A percentile compares a stretch with the other conserved stretches of the same genome.
These are phyloP conservation scores for Bambusicola thoracicus DNA, from an alignment of 2,113 vertebrate species.

Conservation along the genomic window DNA sequence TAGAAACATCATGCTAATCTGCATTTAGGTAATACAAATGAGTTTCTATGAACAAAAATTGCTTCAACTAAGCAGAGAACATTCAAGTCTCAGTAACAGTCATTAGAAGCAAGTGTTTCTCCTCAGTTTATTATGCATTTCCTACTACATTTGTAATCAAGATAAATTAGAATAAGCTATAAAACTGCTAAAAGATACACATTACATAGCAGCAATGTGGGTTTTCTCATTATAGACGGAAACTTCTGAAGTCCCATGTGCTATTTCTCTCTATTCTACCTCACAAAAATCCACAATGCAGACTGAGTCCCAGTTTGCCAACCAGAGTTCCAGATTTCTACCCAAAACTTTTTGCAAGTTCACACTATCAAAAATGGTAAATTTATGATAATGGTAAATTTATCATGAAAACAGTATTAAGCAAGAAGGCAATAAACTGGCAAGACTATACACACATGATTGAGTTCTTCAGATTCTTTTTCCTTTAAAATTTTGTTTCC, in stretches of 20 bases:
- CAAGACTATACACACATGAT: neutral
- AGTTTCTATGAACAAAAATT: neutral
- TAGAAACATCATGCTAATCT: neutral
- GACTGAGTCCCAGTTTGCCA: neutral
- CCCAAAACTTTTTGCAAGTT: neutral
- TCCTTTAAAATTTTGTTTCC: neutral
- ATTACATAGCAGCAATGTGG: neutral
- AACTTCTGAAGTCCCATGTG: neutral
- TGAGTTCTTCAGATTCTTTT: neutral
- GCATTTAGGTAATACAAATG: neutral
- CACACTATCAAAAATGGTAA: neutral
- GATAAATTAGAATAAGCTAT: neutral
- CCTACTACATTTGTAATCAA: neutral
- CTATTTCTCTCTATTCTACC: neutral
- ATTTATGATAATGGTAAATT: too few relatives aligned
- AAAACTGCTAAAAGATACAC: neutral
- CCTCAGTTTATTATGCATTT: neutral
- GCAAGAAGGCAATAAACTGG: neutral
- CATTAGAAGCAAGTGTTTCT: rapidly evolving
- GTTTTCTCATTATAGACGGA: neutral
- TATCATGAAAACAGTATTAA: neutral
- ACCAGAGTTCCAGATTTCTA: neutral
- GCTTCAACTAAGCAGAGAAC: neutral
- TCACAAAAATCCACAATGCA: neutral
- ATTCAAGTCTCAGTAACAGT: neutral